Conservation (phyloP, 2,113 vertebrate genomes). For the Micronycteris hirsuta region DNA sequence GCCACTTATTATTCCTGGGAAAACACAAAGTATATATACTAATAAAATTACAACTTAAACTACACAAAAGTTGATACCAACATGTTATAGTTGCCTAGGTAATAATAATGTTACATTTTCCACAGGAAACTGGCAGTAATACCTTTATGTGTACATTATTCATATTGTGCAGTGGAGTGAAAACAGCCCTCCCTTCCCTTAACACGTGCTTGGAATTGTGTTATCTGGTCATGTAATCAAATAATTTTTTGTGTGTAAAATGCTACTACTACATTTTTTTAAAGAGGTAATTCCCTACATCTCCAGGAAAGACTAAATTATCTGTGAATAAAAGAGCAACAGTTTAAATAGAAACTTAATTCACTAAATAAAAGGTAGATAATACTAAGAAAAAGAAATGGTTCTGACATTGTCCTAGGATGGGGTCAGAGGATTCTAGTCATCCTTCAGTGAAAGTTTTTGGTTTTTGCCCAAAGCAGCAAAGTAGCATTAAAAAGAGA, state of each 20-base stretch:
- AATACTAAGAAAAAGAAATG: not conserved
- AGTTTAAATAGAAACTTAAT: not conserved
- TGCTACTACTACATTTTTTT: not conserved
- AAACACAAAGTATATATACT: constrained; percentile 3
- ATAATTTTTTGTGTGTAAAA: constrained; percentile 9
- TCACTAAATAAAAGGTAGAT: not conserved
- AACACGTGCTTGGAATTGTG: not conserved
- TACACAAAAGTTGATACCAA: not conserved
- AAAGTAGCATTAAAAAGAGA: not conserved
- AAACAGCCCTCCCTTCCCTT: not conserved
- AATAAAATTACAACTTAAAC: constrained; percentile 7
- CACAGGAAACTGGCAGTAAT: not conserved
- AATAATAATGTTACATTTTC: constrained; percentile 12
- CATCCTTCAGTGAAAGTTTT: not conserved
- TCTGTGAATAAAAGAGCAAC: not conserved
- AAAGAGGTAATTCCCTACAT: not conserved
- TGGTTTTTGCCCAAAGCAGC: not conserved
- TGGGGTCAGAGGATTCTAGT: not conserved
- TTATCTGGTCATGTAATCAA: not conserved
- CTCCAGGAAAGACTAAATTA: not conserved
- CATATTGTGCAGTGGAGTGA: not conserved
- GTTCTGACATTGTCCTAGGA: not conserved
- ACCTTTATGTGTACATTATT: constrained; percentile 2
- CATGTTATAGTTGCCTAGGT: constrained; percentile 27
- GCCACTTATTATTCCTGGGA: not conserved